phyloP scores from a whole-genome alignment of 2,797 vertebrate species.

The Enteromius argenteus region DNA sequence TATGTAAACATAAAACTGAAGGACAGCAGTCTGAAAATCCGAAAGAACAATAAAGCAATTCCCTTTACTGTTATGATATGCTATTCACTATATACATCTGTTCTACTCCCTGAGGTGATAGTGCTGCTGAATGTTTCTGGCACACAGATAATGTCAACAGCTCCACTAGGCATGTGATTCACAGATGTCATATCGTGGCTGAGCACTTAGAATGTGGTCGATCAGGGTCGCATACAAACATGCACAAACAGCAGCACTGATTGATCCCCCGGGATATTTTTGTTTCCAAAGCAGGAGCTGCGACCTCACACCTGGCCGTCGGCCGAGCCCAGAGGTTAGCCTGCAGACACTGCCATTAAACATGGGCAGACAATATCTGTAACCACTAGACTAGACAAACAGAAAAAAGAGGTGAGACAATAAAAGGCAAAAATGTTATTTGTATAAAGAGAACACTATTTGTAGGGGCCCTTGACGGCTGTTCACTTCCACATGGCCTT shows the following conservation, averaged over 20 bases:
- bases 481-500: neutral
- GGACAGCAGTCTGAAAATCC: neutral
- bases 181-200: neutral
- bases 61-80: neutral
- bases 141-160: neutral
- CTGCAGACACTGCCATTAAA: neutral
- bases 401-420: neutral
- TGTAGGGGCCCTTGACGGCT: neutral
- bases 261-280: slow-evolving; percentile 20
- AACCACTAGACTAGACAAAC: neutral
- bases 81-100: slow-evolving; percentile 8
- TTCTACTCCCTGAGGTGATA: neutral
- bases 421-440: neutral
- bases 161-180: slow-evolving; percentile 28
- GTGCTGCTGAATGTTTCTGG: neutral
- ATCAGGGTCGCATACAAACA: slow-evolving; percentile 20
- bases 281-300: slow-evolving; percentile 48
- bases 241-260: slow-evolving; percentile 24
- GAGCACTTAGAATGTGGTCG: neutral
- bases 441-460: neutral
- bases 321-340: neutral
- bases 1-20: neutral
- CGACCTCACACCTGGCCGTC: slow-evolving; percentile 5
- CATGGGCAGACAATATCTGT: neutral
- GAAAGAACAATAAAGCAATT: neutral